These are phyloP conservation scores for Choloepus didactylus DNA, from an alignment of 2,797 vertebrate species.

Conservation along the genomic window DNA sequence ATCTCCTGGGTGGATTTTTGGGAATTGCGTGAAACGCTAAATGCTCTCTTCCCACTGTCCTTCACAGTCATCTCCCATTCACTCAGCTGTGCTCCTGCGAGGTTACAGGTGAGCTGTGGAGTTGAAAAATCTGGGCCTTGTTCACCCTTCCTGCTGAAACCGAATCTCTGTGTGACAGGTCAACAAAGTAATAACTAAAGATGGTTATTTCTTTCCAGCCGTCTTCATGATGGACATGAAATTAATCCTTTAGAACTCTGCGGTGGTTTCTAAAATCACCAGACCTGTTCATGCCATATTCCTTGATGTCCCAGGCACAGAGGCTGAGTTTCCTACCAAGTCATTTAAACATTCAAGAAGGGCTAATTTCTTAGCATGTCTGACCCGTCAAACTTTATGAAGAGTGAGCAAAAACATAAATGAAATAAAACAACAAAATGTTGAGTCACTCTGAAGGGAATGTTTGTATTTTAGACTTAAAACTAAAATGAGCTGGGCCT, in stretches of 20 bases:
- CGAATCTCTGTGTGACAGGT: neutral
- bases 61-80: neutral
- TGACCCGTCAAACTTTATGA: conserved; percentile 17
- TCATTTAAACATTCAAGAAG: neutral
- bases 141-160: neutral
- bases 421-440: conserved; percentile 33
- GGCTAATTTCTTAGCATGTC: neutral
- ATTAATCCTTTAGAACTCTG: neutral
- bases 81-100: neutral
- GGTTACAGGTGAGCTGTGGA: neutral
- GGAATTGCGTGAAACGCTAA: neutral
- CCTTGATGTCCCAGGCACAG: neutral
- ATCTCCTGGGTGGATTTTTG: no score
- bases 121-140: neutral
- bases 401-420: conserved; percentile 23
- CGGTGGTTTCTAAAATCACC: neutral
- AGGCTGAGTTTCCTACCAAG: neutral
- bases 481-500: neutral
- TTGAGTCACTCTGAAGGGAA: neutral
- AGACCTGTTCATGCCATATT: neutral
- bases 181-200: neutral
- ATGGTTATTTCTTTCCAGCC: neutral
- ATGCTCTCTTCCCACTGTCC: neutral
- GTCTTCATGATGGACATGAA: neutral
- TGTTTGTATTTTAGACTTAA: conserved; percentile 49